Evolutionary conservation across 2,113 vertebrate genomes (phyloP).

Genomic region (Xenopus borealis): DNA sequence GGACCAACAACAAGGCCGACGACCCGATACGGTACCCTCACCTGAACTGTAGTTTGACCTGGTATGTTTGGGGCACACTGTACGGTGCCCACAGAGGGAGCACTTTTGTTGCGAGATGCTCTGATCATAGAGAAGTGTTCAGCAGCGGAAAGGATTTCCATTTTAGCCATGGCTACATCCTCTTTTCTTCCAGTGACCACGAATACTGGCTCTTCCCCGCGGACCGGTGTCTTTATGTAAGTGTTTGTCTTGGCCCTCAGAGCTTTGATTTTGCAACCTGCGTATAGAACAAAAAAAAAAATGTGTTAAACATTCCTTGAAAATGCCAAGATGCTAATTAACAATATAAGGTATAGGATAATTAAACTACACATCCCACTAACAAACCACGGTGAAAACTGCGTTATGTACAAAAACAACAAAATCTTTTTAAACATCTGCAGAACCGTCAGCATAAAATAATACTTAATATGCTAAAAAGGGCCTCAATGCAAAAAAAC

Average conservation of each 20-base stretch:
- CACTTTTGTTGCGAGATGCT: slow-evolving; percentile 85
- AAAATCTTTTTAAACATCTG: too few species aligned
- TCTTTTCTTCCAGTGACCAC: slow-evolving; percentile 92
- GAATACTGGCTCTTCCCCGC: slow-evolving; percentile 90
- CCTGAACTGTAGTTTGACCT: slow-evolving; percentile 90
- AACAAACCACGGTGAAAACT: too few species aligned
- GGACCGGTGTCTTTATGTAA: slow-evolving; percentile 92
- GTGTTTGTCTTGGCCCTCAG: slow-evolving; percentile 93
- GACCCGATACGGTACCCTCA: slow-evolving; percentile 91
- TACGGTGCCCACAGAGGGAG: slow-evolving; percentile 66
- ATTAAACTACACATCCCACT: too few species aligned
- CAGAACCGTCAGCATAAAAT: too few species aligned
- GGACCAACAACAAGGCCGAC: slow-evolving; percentile 93
- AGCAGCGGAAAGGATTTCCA: slow-evolving; percentile 90
- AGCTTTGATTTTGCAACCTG: slow-evolving; percentile 96
- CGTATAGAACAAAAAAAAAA: not conserved
- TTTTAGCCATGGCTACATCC: slow-evolving; percentile 90
- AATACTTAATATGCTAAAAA: too few species aligned
- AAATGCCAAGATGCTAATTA: too few species aligned
- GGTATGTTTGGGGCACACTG: slow-evolving; percentile 74
- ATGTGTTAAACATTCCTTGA: too few species aligned
- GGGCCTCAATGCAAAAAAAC: too few species aligned
- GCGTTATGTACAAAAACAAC: too few species aligned
- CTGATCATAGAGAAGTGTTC: slow-evolving; percentile 95
- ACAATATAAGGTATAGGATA: too few species aligned